Percentiles rank a stretch among this genome's conserved stretches.
phyloP scores from a whole-genome alignment of 2,888 invertebrate genomes.

The Pseudoips prasinana region DNA sequence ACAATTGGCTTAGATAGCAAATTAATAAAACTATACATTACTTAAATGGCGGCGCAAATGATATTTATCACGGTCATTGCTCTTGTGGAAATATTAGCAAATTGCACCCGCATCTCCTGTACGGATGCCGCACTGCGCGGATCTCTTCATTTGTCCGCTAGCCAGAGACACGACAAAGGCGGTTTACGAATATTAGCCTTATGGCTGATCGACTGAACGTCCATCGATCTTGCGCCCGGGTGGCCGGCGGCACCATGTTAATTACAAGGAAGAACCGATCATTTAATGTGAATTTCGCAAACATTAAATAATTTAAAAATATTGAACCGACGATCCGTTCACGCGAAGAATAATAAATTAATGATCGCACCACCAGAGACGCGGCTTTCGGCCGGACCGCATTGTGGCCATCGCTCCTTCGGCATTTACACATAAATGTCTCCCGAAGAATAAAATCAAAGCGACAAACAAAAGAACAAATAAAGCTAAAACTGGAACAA shows the following conservation, averaged over 20 bases:
- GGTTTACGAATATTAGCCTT: conserved; percentile 64
- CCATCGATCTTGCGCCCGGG: conserved; percentile 66
- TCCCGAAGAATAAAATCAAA: conserved; percentile 18
- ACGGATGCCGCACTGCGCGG: conserved; percentile 27
- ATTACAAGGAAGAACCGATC: conserved; percentile 74
- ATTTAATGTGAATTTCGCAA: conserved; percentile 75
- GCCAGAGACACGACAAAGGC: conserved; percentile 54
- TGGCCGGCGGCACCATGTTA: conserved; percentile 70
- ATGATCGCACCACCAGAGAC: conserved; percentile 48
- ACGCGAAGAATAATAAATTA: conserved; percentile 70
- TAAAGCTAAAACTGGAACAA: conserved; percentile 65
- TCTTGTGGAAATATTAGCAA: conserved; percentile 54
- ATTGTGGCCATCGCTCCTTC: conserved; percentile 20
- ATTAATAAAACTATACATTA: conserved; percentile 55
- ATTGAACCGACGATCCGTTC: conserved; percentile 66
- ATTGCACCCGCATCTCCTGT: conserved; percentile 39
- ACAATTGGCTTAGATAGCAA: conserved; percentile 2
- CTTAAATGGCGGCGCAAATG: conserved; percentile 59
- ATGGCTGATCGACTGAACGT: conserved; percentile 58
- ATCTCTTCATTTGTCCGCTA: conserved; percentile 66
- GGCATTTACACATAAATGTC: conserved; percentile 22
- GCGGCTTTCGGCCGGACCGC: conserved; percentile 18
- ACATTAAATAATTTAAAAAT: conserved; percentile 72
- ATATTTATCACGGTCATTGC: conserved; percentile 56
- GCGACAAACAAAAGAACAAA: conserved; percentile 38